These are phyloP conservation scores for Drosophila auraria DNA, from an alignment of 1,140 invertebrate species.

Conservation along the genomic window DNA sequence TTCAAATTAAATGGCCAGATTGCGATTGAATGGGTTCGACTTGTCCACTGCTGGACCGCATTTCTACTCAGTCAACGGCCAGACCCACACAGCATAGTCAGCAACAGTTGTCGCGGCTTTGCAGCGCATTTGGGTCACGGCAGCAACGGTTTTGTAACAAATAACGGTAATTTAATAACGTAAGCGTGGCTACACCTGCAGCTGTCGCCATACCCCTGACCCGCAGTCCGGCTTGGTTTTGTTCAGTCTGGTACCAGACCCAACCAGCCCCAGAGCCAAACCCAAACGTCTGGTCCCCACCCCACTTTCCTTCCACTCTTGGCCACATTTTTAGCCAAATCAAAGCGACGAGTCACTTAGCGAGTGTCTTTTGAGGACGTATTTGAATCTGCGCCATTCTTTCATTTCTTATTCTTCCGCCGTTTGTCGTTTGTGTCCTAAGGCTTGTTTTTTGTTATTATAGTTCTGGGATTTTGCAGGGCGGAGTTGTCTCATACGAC, in stretches of 20 bases:
- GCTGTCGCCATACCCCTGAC: slow-evolving; percentile 30
- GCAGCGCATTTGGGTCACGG: slow-evolving; percentile 69
- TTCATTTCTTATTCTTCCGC: slow-evolving; percentile 53
- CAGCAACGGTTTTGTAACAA: slow-evolving; percentile 79
- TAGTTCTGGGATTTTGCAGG: slow-evolving; percentile 14
- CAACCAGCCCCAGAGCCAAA: slow-evolving; percentile 16
- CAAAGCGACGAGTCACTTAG: slow-evolving; percentile 58
- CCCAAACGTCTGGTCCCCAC: slow-evolving; percentile 30
- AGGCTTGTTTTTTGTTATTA: slow-evolving; percentile 7
- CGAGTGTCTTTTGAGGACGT: slow-evolving; percentile 21
- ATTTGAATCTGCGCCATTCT: slow-evolving; percentile 50
- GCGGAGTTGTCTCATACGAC: slow-evolving; percentile 3
- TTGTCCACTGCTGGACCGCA: slow-evolving; percentile 42
- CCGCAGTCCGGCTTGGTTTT: slow-evolving; percentile 6
- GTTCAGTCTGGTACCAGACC: slow-evolving; percentile 27
- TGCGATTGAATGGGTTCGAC: slow-evolving; percentile 36
- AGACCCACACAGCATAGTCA: slow-evolving; percentile 18
- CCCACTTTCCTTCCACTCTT: background rate
- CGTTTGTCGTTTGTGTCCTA: slow-evolving; percentile 20
- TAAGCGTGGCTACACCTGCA: slow-evolving; percentile 72
- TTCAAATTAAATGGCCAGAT: slow-evolving; percentile 63
- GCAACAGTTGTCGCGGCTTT: slow-evolving; percentile 57
- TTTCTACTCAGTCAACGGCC: slow-evolving; percentile 31
- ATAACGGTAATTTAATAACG: slow-evolving; percentile 81
- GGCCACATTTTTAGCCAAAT: slow-evolving; percentile 22